Evolutionary conservation across 2,888 invertebrate species (phyloP), one percentile per base, ranked within the genome.

Genomic region (Cryptocheilus praepositus): DNA sequence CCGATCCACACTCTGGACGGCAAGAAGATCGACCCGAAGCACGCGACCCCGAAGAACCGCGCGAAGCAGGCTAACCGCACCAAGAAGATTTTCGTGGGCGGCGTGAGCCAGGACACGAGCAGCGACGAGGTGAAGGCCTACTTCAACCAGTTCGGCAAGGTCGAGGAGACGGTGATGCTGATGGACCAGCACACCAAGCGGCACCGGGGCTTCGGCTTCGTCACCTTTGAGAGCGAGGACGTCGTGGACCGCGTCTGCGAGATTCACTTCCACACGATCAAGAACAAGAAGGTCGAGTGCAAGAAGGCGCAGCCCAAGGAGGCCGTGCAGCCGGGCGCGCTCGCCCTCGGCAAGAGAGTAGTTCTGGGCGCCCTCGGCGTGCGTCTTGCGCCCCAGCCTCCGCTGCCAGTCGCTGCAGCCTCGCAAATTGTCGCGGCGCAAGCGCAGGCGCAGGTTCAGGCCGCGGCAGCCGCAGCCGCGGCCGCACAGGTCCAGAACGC

Each of bases 121-220:
- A 95, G 95, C 61, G 96, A 96, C 65, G 96, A 96, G 89, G 96
- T 96, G 7, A 95, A 96, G 89, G 94, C 95, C 45, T 96, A 96
- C 89, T 96, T 96, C 91, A 93, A 93, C 76, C 96, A 96, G 89
- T 96, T 96, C 89, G 96, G 96, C 18, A 94, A 94, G 85, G 96
- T 96, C 19, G 96, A 96, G 87, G 96, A 96, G 89, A 95, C 96
- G 28, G 96, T 96, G 18, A 96, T 96, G 96, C 91, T 96, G 79
- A 96, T 96, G 96, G 96, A 96, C 88, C 96, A 96, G 89, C 96
- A 96, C 89, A 96, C 96, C 36, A 96, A 96, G 86, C 93, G 96
- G 65, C 96, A 96, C 88, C 92, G 96, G 62, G 96, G 96, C 73
- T 96, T 96, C 88, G 96, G 96, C 45, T 96, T 96, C 89, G 96